Percentiles rank a stretch among this genome's conserved stretches.
Evolutionary conservation across 2,888 invertebrate genomes (phyloP).

Genomic region (Heliothis peltigera): DNA sequence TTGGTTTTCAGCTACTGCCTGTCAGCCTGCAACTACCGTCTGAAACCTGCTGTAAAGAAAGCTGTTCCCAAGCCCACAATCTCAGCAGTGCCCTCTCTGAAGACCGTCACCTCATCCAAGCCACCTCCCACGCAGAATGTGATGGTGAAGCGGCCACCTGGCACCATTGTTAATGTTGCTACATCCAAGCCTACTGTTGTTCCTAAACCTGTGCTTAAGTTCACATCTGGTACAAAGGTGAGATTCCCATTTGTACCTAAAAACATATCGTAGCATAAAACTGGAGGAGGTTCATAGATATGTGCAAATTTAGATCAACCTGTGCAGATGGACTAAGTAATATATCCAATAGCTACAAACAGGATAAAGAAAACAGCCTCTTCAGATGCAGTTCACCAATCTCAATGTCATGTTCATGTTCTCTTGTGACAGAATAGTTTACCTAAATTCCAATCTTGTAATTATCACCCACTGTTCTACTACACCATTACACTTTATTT

Average conservation of each 20-base stretch:
- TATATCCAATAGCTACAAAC: too few relatives aligned
- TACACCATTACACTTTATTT: too few relatives aligned
- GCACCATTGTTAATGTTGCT: conserved; percentile 88
- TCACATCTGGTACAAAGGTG: conserved; percentile 89
- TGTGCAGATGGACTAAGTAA: too few relatives aligned
- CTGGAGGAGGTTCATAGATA: too few relatives aligned
- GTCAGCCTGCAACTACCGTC: conserved; percentile 94
- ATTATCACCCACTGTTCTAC: too few relatives aligned
- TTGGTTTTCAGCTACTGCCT: conserved; percentile 93
- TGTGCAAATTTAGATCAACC: too few relatives aligned
- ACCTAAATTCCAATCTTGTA: too few relatives aligned
- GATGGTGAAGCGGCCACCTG: conserved; percentile 83
- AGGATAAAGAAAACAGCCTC: too few relatives aligned
- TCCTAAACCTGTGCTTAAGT: conserved; percentile 94
- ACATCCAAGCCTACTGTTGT: conserved; percentile 92
- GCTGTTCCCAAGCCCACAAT: conserved; percentile 74
- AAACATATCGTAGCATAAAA: background rate
- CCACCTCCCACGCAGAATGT: conserved; percentile 80
- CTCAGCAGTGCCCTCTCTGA: conserved; percentile 72
- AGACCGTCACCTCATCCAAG: conserved; percentile 83
- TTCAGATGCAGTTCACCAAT: too few relatives aligned
- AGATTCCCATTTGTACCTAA: conserved; percentile 18
- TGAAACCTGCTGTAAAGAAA: conserved; percentile 90
- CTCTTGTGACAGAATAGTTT: too few relatives aligned
- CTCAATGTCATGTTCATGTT: too few relatives aligned